A percentile compares a stretch with the other conserved stretches of the same genome.
phyloP scores from a whole-genome alignment of 2,888 invertebrate species.

The Macrophya annulata region DNA sequence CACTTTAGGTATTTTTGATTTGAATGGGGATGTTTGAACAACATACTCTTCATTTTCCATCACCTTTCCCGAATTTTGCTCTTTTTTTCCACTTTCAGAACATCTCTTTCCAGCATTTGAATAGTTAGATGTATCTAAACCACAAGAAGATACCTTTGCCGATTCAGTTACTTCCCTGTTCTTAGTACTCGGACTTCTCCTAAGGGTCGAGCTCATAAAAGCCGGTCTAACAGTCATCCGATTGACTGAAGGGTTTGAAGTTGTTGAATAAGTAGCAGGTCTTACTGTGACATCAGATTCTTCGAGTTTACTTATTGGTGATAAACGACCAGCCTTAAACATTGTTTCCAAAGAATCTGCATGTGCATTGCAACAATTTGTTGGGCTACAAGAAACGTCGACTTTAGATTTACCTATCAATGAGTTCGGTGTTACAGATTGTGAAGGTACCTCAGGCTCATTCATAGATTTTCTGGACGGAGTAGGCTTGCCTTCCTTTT shows the following conservation, averaged over 20 bases:
- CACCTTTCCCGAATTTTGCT: neutral
- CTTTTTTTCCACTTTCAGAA: neutral
- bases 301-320: neutral
- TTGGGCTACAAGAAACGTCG: slow-evolving; percentile 27
- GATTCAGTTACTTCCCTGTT: neutral
- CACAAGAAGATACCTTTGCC: neutral
- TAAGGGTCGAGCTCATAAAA: slow-evolving; percentile 14
- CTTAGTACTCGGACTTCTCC: neutral
- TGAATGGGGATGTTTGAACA: neutral
- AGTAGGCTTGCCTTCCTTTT: neutral
- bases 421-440: slow-evolving; percentile 4
- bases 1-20: slow-evolving; percentile 25
- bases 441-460: neutral
- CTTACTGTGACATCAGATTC: slow-evolving; percentile 6
- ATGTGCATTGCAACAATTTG: neutral
- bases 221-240: neutral
- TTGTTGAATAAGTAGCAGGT: neutral
- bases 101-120: neutral
- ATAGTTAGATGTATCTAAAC: slow-evolving; percentile 5
- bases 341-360: slow-evolving; percentile 13
- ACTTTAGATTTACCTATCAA: neutral
- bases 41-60: neutral
- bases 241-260: slow-evolving; percentile 18
- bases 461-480: neutral
- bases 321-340: slow-evolving; percentile 29